Conservation (phyloP, 2,888 invertebrate genomes). For the Tipula unca region DNA sequence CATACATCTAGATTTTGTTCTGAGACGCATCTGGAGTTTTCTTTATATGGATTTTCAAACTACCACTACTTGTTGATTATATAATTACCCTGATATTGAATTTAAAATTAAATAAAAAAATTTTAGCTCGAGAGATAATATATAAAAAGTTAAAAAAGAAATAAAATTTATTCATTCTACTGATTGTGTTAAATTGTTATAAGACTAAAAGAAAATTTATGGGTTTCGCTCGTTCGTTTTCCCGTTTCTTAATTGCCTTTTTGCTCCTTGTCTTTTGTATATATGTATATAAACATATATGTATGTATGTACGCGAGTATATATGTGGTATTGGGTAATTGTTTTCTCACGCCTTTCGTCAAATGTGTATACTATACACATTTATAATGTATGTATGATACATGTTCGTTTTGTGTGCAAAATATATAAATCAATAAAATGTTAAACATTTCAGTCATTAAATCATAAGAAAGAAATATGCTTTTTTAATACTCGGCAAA, state of each 20-base stretch:
- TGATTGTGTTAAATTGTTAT: neutral
- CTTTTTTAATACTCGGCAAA: neutral
- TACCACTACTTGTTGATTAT: neutral
- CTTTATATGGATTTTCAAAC: neutral
- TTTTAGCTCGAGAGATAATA: neutral
- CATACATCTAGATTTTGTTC: too few relatives aligned
- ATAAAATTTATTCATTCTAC: neutral
- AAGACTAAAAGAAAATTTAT: neutral
- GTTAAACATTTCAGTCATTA: neutral
- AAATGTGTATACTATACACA: neutral
- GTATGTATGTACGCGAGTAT: neutral
- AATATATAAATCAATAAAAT: neutral
- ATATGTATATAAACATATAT: neutral
- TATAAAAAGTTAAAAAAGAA: neutral
- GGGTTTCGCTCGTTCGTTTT: neutral
- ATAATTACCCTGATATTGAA: neutral
- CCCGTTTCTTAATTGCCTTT: neutral
- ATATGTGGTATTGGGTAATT: neutral
- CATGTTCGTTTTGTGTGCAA: neutral
- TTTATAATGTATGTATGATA: neutral
- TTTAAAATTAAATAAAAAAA: neutral
- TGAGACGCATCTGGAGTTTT: neutral
- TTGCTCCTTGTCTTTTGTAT: neutral
- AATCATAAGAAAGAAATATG: neutral
- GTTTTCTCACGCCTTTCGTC: neutral